Evolutionary conservation across 2,797 vertebrate genomes (phyloP).

Genomic region (Esox masquinongy): DNA sequence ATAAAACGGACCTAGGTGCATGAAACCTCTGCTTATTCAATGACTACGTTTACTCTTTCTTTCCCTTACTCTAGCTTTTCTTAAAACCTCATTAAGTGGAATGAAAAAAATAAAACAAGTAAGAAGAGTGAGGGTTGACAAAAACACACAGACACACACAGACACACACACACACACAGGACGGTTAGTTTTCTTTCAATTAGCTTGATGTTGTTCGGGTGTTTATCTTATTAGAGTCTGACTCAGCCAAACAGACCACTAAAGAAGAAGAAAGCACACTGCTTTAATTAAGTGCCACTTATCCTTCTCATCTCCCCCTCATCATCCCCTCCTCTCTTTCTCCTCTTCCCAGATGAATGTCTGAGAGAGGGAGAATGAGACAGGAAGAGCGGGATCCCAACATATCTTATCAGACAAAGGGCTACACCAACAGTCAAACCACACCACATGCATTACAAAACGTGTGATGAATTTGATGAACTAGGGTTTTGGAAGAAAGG

Average conservation of each 20-base stretch:
- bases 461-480: slow-evolving; percentile 9
- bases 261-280: slow-evolving; percentile 34
- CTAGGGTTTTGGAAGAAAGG: neutral
- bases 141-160: neutral
- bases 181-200: slow-evolving; percentile 26
- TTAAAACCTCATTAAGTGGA: neutral
- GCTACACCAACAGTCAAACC: neutral
- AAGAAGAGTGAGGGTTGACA: neutral
- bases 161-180: neutral
- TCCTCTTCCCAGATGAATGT: slow-evolving; percentile 7
- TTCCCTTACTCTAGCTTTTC: slow-evolving; percentile 5
- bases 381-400: neutral
- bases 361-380: neutral
- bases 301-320: slow-evolving; percentile 23
- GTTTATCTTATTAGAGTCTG: slow-evolving; percentile 40
- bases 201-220: slow-evolving; percentile 26
- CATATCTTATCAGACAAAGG: neutral
- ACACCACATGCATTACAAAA: too few species aligned
- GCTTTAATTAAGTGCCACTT: slow-evolving; percentile 52
- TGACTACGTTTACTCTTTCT: neutral
- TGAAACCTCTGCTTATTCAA: slow-evolving; percentile 7
- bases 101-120: neutral
- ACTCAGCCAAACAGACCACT: neutral
- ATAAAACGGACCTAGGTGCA: neutral
- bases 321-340: neutral